Evolutionary conservation across 2,888 invertebrate species (phyloP), one percentile per base, ranked within the genome.

Genomic region (Stenodema calcarata): DNA sequence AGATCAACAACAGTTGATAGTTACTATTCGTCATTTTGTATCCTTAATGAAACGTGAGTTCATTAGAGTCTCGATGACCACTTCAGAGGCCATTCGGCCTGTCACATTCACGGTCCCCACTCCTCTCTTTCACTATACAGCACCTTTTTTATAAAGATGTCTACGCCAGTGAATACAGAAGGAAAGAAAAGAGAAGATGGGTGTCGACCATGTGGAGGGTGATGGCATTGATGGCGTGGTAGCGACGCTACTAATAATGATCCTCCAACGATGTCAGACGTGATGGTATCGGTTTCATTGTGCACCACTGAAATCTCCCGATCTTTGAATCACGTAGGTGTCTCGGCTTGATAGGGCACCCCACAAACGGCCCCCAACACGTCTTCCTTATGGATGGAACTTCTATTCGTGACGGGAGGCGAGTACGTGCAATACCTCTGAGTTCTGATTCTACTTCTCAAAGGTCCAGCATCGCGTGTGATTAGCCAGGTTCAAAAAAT

Each of bases 231-330:
- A 80, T 50, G 16, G 78, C 14, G 27, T 62, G 80, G 80, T 80
- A 80, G 80, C 80, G 0, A 80, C 84, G 44, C 84, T 44, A 75
- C 84, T 84, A 84, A 84, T 84, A 84, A 84, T 84, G 84, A 73
- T 84, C 44, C 47, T 41, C 42, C 54, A 27, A 69, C 73, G 42
- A 84, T 70, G 73, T 84, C 50, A 84, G 84, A 84, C 84, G 84
- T 84, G 84, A 84, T 30, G 84, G 84, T 84, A 84, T 84, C 84
- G 75, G 84, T 84, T 84, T 84, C 84, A 84, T 84, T 84, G 84
- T 84, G 73, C 73, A 47, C 78, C 50, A 80, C 18, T 41, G 82
- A 9, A n/a, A 41, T 54, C 80, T 23, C 75, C 47, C 47, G 75
- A 42, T 47, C 84, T 47, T n/a, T 44, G 84, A 75, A 84, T 70